Evolutionary conservation across 2,797 vertebrate genomes (phyloP), one percentile per base, ranked within the genome.

Genomic region (Xerus rutilus): DNA sequence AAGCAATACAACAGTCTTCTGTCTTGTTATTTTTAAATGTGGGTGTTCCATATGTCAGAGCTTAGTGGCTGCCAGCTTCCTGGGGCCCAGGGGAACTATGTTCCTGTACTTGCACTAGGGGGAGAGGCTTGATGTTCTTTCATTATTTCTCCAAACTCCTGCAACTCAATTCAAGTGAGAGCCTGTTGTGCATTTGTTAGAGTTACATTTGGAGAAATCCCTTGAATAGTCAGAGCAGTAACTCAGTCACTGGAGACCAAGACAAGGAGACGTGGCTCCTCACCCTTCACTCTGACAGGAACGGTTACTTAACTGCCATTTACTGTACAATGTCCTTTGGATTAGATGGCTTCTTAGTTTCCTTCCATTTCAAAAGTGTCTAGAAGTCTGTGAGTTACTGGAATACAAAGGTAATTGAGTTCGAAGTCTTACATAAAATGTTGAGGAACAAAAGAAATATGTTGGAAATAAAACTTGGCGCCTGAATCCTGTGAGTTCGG

Each of bases 11-110:
- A 39, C 67, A 18, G 23, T 76, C 83, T 77, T 83, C 65, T 47
- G 4, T 96, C 78, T 78, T 83, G 78, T 95, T 95, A 93, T 97
- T 97, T 94, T 94, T 70, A 91, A 86, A 78, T 86, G 92, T 95
- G 88, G 84, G 82, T 83, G 47, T 73, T 97, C 92, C 88, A 30
- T 88, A 54, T 89, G 85, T 91, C 43, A 69, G 35, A 64, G 93
- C 18, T 76, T 47, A 62, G 70, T n/a, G 35, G 76, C 43, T 21
- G n/a, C 77, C 70, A 47, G 85, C 54, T 79, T 90, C 47, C 20
- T 17, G 5, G 17, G 15, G 49, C 28, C 47, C 18, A 15, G 85
- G 32, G 52, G 32, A 93, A 35, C 52, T 35, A 13, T 78, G 52
- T 76, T 93, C 57, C 23, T 7, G 0, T 45, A n/a, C 95, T 76